Conservation (phyloP, 2,888 invertebrate genomes). For the Mongoloraphidia duomilia region DNA sequence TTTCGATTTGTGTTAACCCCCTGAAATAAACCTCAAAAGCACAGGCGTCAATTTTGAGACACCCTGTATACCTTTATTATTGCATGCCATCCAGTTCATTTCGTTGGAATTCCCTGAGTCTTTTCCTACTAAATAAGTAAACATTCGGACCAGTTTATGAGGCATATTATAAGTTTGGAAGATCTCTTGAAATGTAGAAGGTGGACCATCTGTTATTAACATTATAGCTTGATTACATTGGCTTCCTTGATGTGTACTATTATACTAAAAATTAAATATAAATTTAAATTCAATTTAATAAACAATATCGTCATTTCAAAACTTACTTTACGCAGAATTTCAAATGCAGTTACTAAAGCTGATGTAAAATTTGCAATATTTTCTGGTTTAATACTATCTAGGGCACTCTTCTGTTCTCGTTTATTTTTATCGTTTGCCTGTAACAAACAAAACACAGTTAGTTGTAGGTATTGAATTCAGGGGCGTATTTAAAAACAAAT, state of each 20-base stretch:
- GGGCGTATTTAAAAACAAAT: too few relatives aligned
- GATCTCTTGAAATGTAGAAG: slow-evolving; percentile 48
- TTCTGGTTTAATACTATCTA: slow-evolving; percentile 57
- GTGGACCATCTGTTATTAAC: slow-evolving; percentile 88
- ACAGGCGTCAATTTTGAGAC: too few relatives aligned
- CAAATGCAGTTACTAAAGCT: slow-evolving; percentile 84
- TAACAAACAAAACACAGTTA: slow-evolving; percentile 9
- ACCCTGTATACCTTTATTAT: slow-evolving; percentile 69
- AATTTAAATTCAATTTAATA: background rate
- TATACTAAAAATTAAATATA: slow-evolving; percentile 41
- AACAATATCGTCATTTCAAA: background rate
- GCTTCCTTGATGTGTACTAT: slow-evolving; percentile 70
- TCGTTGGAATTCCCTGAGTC: slow-evolving; percentile 78
- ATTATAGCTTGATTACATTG: slow-evolving; percentile 83
- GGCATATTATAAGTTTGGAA: slow-evolving; percentile 77
- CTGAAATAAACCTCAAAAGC: too few relatives aligned
- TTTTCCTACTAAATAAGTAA: slow-evolving; percentile 89
- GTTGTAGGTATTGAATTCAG: too few relatives aligned
- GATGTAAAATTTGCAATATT: slow-evolving; percentile 84
- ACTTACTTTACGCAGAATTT: slow-evolving; percentile 71
- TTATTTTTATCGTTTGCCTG: slow-evolving; percentile 74
- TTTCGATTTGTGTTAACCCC: too few relatives aligned
- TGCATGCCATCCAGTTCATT: slow-evolving; percentile 90
- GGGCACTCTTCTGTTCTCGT: slow-evolving; percentile 61
- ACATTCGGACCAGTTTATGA: slow-evolving; percentile 86